These are phyloP conservation scores for Pararge aegeria DNA, from an alignment of 1,140 invertebrate genomes.

Conservation along the genomic window DNA sequence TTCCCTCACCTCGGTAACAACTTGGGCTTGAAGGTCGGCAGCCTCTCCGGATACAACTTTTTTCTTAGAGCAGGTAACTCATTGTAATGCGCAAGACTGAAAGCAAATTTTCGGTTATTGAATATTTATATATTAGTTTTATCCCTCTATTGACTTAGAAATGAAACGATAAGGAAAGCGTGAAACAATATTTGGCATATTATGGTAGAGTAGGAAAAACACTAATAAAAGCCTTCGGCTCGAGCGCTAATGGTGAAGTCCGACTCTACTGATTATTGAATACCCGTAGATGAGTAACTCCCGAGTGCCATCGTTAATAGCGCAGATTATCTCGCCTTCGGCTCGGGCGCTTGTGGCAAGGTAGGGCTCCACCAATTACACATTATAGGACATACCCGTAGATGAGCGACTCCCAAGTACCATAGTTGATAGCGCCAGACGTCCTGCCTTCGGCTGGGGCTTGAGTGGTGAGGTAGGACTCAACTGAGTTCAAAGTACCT, in stretches of 20 bases:
- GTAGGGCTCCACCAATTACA: slow-evolving; percentile 90
- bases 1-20: slow-evolving; percentile 79
- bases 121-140: too few species aligned
- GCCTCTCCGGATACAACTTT: slow-evolving; percentile 83
- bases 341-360: slow-evolving; percentile 63
- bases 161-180: too few species aligned
- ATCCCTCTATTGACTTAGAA: too few species aligned
- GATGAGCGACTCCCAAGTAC: slow-evolving; percentile 91
- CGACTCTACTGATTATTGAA: too few species aligned
- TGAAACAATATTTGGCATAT: too few species aligned
- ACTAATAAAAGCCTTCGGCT: too few species aligned
- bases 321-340: slow-evolving; percentile 37
- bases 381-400: too few species aligned
- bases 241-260: too few species aligned
- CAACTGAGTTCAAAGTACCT: slow-evolving; percentile 89
- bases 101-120: slow-evolving; percentile 12
- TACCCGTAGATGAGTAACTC: slow-evolving; percentile 88
- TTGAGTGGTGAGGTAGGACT: slow-evolving; percentile 83
- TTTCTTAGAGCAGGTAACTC: slow-evolving; percentile 83
- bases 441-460: slow-evolving; percentile 23
- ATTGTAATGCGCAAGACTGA: slow-evolving; percentile 77
- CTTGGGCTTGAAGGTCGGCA: slow-evolving; percentile 84
- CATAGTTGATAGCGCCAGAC: slow-evolving; percentile 83
- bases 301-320: slow-evolving; percentile 90
- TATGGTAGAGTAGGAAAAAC: too few species aligned